phyloP scores from a whole-genome alignment of 1,140 invertebrate species.

The Steinernema feltiae region DNA sequence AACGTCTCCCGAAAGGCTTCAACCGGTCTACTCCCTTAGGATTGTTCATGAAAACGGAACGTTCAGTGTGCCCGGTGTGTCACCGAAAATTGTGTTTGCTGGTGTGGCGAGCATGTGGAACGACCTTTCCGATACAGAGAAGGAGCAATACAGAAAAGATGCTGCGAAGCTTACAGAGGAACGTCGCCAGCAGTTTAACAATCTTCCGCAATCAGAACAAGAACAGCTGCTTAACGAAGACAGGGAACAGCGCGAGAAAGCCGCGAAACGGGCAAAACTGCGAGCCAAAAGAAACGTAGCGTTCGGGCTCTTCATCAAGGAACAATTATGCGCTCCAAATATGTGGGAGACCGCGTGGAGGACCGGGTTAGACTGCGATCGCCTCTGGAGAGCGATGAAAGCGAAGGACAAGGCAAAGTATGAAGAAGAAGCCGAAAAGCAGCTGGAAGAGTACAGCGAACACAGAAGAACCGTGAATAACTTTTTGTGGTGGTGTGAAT shows the following conservation, averaged over 20 bases:
- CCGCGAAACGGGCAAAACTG: background rate
- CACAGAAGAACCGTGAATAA: background rate
- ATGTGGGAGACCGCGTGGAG: no score
- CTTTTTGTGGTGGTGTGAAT: no score
- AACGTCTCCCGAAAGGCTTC: slow-evolving; percentile 1
- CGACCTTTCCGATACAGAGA: background rate
- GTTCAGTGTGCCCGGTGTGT: background rate
- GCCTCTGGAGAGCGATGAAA: background rate
- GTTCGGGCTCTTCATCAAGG: background rate
- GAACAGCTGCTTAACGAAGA: background rate
- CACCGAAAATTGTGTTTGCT: background rate
- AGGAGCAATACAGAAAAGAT: background rate
- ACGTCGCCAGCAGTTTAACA: background rate
- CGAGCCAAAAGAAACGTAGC: background rate
- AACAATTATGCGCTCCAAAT: background rate
- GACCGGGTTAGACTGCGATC: background rate
- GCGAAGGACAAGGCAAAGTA: background rate
- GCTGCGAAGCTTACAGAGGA: background rate
- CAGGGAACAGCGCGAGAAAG: background rate
- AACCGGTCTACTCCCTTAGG: background rate
- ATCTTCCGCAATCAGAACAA: background rate
- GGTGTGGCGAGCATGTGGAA: background rate
- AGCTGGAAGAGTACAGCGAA: background rate
- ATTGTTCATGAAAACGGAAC: background rate
- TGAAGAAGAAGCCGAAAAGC: background rate